Base-by-base conservation (phyloP, 2,113 vertebrate species). In the Anthoscopus minutus region DNA sequence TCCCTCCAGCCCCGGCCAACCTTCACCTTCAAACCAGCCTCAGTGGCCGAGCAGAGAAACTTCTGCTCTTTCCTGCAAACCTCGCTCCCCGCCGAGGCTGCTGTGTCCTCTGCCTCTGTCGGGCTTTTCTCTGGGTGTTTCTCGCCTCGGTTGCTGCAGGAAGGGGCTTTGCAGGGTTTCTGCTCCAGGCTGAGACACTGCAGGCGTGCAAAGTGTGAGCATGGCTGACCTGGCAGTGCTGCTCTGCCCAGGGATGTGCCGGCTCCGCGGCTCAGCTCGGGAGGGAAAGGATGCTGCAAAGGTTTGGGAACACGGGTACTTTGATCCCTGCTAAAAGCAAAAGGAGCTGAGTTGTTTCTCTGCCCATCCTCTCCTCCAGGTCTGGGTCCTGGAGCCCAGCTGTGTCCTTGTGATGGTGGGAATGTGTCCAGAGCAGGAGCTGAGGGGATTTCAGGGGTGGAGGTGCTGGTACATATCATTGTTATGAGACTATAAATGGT, bases 341-440 rank as follows among this genome's bases (percentile, higher is more conserved):
- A 33, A 74, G 47, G 33, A 19, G 7, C 30, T 28, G 53, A 54
- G 44, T 3, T 27, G 24, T 71, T 64, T 54, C 22, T 70, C 16
- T 56, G 3, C 31, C 18, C 1, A n/a, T 24, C n/a, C 10, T 35
- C n/a, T n/a, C n/a, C n/a, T n/a, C 27, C 1, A 2, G 13, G 31
- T 95, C 19, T 0, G 8, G 61, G 73, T 11, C n/a, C 37, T 45
- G 64, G 45, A 81, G 81, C 45, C 16, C 44, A 7, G 60, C 9
- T 2, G 7, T 6, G 38, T 45, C 70, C 61, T 61, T 1, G 47
- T 1, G 47, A 27, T 30, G 0, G 1, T 0, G 2, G 81, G 65
- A 74, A 85, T 4, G 56, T 31, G 42, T 23, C 31, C 37, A 25
- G 1, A 2, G 13, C 37, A 16, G 92, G 53, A 76, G 37, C 81